Evolutionary conservation across 2,113 vertebrate genomes (phyloP).

Genomic region (Prietella phreatophila): DNA sequence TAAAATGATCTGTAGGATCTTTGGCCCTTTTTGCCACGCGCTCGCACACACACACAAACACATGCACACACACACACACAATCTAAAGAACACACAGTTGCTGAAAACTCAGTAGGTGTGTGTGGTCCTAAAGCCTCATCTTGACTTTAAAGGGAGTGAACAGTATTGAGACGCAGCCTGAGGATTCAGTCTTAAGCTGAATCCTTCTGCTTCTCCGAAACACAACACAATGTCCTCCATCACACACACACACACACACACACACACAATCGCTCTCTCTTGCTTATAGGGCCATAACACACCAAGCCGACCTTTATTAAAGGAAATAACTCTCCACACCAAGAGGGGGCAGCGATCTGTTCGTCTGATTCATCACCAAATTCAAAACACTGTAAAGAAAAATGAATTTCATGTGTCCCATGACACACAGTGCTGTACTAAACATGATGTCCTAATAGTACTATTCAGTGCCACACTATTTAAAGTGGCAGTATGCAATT

Average conservation of each 20-base stretch:
- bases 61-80: conserved; percentile 19
- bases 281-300: not conserved
- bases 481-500: not conserved
- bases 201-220: not conserved
- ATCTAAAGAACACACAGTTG: conserved; percentile 9
- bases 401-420: not conserved
- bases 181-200: not conserved
- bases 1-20: conserved; percentile 43
- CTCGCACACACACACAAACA: conserved; percentile 13
- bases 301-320: not conserved
- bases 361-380: not conserved
- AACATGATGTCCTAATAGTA: not conserved
- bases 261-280: not conserved
- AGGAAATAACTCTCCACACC: not conserved
- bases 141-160: conserved; percentile 21
- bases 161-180: conserved; percentile 11
- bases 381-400: not conserved
- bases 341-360: not conserved
- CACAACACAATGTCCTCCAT: not conserved
- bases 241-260: not conserved
- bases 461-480: not conserved
- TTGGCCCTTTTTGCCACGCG: conserved; percentile 51
- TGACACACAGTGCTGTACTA: not conserved
- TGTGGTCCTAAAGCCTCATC: not conserved
- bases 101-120: conserved; percentile 9